Evolutionary conservation across 2,888 invertebrate species (phyloP).

Genomic region (Amiota minor): DNA sequence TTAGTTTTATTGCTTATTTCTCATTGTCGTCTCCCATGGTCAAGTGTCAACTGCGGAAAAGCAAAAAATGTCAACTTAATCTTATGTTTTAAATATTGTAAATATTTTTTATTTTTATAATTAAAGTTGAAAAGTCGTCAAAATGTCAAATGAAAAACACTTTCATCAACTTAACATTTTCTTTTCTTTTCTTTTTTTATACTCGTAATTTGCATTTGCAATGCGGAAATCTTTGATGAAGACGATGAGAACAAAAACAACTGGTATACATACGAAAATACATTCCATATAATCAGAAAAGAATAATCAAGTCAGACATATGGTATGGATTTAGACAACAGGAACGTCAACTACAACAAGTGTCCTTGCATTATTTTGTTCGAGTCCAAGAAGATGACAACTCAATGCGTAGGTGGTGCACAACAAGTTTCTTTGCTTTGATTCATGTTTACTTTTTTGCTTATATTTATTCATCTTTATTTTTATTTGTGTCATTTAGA

Average conservation of each 20-base stretch:
- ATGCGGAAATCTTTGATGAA: constrained; percentile 25
- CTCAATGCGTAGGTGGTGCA: constrained; percentile 55
- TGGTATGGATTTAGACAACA: not conserved
- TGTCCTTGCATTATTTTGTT: constrained; percentile 22
- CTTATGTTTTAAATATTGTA: not conserved
- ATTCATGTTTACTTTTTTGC: constrained; percentile 48
- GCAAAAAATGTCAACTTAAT: constrained; percentile 17
- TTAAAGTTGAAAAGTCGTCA: constrained; percentile 30
- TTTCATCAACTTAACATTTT: constrained; percentile 14
- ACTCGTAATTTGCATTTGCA: not conserved
- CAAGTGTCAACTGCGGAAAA: not conserved
- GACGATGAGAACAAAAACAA: too few species aligned
- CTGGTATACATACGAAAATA: too few species aligned
- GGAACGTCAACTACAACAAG: not conserved
- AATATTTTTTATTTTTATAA: constrained; percentile 12
- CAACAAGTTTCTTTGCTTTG: constrained; percentile 38
- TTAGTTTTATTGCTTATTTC: too few species aligned
- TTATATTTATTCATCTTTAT: constrained; percentile 27
- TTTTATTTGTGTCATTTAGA: constrained; percentile 35
- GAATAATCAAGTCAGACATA: not conserved
- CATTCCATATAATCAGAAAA: not conserved
- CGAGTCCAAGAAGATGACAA: constrained; percentile 37
- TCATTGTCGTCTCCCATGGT: too few species aligned
- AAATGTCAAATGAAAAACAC: constrained; percentile 25
- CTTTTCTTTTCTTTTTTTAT: too few species aligned